These are phyloP conservation scores for Geophilus truncorum DNA, from an alignment of 2,888 invertebrate genomes.

Conservation along the genomic window DNA sequence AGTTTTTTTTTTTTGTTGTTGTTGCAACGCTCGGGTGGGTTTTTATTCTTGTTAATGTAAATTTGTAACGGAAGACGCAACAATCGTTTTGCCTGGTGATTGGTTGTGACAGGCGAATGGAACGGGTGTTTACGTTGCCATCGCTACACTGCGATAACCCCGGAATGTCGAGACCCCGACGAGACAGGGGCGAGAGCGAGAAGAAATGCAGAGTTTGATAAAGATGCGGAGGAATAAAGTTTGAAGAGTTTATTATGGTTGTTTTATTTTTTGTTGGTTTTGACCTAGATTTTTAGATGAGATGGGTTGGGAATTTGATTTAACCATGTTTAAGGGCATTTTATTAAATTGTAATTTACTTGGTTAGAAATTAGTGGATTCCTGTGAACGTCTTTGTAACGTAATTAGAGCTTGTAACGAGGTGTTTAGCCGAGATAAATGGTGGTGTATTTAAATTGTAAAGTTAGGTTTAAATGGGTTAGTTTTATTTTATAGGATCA, in stretches of 20 bases:
- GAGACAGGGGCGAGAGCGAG: background rate
- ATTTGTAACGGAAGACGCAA: constrained; percentile 1
- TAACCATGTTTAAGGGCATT: too few species aligned
- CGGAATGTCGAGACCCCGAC: background rate
- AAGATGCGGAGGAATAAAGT: background rate
- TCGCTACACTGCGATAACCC: background rate
- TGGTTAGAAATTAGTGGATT: too few species aligned
- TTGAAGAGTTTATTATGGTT: background rate
- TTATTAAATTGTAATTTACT: too few species aligned
- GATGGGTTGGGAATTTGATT: too few species aligned
- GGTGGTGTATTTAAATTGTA: too few species aligned
- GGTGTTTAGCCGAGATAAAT: too few species aligned
- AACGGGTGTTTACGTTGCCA: background rate
- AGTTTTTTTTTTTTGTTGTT: background rate
- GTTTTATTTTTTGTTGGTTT: background rate
- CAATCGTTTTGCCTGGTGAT: background rate
- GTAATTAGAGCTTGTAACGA: too few species aligned
- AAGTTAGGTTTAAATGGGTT: too few species aligned
- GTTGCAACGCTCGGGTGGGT: background rate
- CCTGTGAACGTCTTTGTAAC: too few species aligned
- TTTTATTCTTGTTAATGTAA: background rate
- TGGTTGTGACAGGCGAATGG: background rate
- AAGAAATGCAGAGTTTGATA: background rate
- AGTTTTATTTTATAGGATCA: too few species aligned
- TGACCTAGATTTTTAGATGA: too few species aligned